Base-by-base conservation (phyloP, 1,140 invertebrate genomes). In the Papilio machaon region DNA sequence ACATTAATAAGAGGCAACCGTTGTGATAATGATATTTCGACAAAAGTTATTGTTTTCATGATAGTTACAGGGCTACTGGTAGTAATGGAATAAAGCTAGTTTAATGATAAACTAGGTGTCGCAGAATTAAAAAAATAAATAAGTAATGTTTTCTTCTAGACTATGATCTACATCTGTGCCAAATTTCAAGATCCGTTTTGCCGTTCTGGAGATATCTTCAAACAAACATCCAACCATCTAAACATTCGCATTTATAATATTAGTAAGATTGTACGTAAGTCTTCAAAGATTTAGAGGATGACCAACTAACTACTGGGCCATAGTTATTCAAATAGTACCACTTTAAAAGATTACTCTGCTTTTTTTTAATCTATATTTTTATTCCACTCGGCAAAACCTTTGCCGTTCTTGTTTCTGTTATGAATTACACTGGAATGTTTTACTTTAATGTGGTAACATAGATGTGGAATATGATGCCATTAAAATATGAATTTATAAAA, bases 401-500 rank as follows among this genome's bases (percentile, higher is more conserved):
- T 67, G 64, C n/a, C 46, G 73, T 47, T 75, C 73, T 75, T 75
- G 58, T 64, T 79, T 79, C 54, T 23, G 11, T 79, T 43, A 60
- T 47, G 76, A 54, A 79, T 79, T 64, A 79, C 67, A 23, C 54
- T 23, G 43, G 30, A n/a, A 64, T 78, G 49, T 78, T 79, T 79
- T 58, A 79, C 58, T 79, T 79, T 79, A 67, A 79, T 79, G 76
- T 60, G 76, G 76, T 79, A 79, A 64, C 54, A 64, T 79, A 79
- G 76, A 30, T 30, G 23, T 30, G 43, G 35, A 30, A 30, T 30
- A 30, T 30, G 75, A 43, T 35, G 15, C 54, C n/a, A 79, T 79
- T 79, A 79, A 79, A 64, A 79, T 79, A 79, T 79, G 76, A 79
- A 64, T 79, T 79, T 79, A n/a, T 79, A 64, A 64, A 79, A 79